Percentiles rank a stretch among this genome's conserved stretches.
Conservation (phyloP, 2,888 invertebrate genomes). For the Eristalinus sepulchralis region DNA sequence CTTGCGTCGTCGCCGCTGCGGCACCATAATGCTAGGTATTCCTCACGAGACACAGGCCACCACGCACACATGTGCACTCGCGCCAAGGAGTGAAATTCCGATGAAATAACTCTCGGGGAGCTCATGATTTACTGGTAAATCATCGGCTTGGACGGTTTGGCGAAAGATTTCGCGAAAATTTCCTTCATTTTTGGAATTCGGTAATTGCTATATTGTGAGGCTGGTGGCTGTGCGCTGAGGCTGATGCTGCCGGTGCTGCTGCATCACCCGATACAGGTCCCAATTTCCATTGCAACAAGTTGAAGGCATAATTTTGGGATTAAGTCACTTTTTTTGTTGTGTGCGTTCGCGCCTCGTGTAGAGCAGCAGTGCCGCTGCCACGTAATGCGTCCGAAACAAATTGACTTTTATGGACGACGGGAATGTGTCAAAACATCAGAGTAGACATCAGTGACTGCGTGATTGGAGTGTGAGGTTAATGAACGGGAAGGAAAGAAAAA, state of each 20-base stretch:
- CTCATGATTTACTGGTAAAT: constrained; percentile 71
- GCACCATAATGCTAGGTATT: constrained; percentile 58
- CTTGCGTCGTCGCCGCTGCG: not conserved
- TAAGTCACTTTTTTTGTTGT: constrained; percentile 54
- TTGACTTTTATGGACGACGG: constrained; percentile 68
- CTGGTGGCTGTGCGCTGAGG: constrained; percentile 67
- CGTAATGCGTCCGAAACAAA: constrained; percentile 55
- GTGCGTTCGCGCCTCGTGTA: constrained; percentile 36
- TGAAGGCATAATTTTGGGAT: constrained; percentile 71
- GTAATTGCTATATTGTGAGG: constrained; percentile 67
- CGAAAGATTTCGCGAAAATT: constrained; percentile 66
- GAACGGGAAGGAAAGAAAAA: constrained; percentile 9
- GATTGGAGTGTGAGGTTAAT: constrained; percentile 27
- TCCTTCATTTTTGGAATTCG: constrained; percentile 70
- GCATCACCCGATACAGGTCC: constrained; percentile 70
- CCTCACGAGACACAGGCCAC: constrained; percentile 25
- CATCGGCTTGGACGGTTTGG: constrained; percentile 62
- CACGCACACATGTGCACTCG: constrained; percentile 32
- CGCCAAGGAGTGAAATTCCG: constrained; percentile 60
- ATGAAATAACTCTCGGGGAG: constrained; percentile 67
- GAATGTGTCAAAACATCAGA: constrained; percentile 63
- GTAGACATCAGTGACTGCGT: constrained; percentile 13
- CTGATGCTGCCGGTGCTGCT: constrained; percentile 51
- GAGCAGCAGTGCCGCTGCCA: constrained; percentile 1
- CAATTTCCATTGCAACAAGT: constrained; percentile 68